Evolutionary conservation across 2,888 invertebrate species (phyloP), one percentile per base, ranked within the genome.

Genomic region (Drosophila basisetae): DNA sequence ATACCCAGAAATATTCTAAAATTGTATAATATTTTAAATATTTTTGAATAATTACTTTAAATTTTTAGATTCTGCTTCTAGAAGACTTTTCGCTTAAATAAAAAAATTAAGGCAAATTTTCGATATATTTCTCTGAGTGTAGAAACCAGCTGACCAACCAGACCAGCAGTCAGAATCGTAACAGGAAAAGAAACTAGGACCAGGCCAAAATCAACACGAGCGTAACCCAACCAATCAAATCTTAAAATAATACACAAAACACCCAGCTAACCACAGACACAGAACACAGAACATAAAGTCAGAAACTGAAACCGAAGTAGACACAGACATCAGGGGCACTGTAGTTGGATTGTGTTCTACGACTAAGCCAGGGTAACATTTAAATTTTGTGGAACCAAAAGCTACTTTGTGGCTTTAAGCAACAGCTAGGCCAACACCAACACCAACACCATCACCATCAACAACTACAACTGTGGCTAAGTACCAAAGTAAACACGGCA

Each of bases 361-460:
- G 70, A 56, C 56, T 79, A 65, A 79, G 84, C 82, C 62, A 31
- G 70, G 66, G 69, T 72, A 83, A 71, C 80, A 91, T 90, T 89
- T 89, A 91, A 91, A 83, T 84, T 85, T 85, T 78, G 72, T 67
- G 62, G 69, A 60, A 73, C 75, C 89, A 83, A 91, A 89, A 89
- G 91, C 89, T 90, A 89, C 92, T 91, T 92, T 91, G 92, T 83
- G 91, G 91, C 91, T 92, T 91, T 90, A 84, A 84, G 77, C 79
- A 74, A 78, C 75, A 71, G 70, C 70, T 61, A 78, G 52, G 67
- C 68, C 76, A 67, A 56, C 43, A 73, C 60, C 73, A 80, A 77
- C 82, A 82, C 47, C 55, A 68, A 43, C 62, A 74, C 62, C 59
- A 61, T 50, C 61, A 84, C 73, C 78, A 73, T 74, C 75, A 73